Percentiles rank a stretch among this genome's conserved stretches.
Evolutionary conservation across 1,140 invertebrate species (phyloP).

Genomic region (Atta texana): DNA sequence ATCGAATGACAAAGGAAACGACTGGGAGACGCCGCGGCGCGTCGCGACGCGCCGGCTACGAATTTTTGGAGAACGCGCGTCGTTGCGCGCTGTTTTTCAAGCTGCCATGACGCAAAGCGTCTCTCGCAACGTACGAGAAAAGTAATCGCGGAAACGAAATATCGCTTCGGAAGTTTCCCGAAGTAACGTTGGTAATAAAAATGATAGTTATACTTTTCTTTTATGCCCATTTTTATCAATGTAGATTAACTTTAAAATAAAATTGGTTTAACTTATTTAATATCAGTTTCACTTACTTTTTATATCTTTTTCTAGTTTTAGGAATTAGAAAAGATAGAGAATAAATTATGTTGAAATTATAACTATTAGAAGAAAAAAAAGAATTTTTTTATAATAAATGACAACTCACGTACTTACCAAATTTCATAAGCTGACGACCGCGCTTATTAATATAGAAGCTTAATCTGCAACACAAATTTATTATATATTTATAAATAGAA

Average conservation of each 20-base stretch:
- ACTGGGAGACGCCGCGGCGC: neutral
- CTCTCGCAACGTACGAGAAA: neutral
- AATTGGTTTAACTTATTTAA: too few species aligned
- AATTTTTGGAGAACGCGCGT: conserved; percentile 23
- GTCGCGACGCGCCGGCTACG: conserved; percentile 11
- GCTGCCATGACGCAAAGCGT: too few species aligned
- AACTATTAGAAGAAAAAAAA: too few species aligned
- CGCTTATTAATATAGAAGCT: neutral
- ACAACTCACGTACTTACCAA: conserved; percentile 15
- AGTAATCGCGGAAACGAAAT: neutral
- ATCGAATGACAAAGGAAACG: conserved; percentile 31
- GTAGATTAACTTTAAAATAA: too few species aligned
- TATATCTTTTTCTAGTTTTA: too few species aligned
- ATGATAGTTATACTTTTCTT: neutral
- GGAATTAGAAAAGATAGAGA: too few species aligned
- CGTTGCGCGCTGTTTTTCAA: neutral
- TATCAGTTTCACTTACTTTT: too few species aligned
- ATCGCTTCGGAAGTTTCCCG: neutral
- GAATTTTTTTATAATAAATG: too few species aligned
- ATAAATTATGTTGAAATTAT: too few species aligned
- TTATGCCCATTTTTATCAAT: too few species aligned
- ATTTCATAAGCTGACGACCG: neutral
- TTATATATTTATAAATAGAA: neutral
- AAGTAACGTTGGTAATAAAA: neutral
- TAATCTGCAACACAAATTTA: conserved; percentile 50